phyloP scores from a whole-genome alignment of 2,113 vertebrate genomes.

The Origma solitaria region DNA sequence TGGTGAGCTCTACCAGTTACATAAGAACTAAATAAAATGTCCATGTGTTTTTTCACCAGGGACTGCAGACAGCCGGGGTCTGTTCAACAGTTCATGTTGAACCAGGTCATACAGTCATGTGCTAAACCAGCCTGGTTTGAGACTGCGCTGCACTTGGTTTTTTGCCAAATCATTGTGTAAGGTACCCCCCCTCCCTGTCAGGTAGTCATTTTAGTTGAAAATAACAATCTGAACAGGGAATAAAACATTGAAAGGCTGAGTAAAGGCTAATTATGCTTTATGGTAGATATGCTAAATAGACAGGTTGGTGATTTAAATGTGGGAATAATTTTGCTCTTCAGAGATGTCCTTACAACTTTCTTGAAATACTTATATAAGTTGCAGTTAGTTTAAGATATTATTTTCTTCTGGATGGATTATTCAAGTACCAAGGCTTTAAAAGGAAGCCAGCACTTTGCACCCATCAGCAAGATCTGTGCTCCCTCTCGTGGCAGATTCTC shows the following conservation, averaged over 20 bases:
- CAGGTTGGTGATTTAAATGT: not conserved
- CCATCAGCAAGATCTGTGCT: constrained; percentile 30
- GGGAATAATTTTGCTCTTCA: not conserved
- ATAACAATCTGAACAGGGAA: not conserved
- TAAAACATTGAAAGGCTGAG: not conserved
- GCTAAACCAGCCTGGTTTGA: not conserved
- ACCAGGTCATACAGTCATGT: not conserved
- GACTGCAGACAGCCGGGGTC: not conserved
- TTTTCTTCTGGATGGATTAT: not conserved
- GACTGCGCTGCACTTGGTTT: not conserved
- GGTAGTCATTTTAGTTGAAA: not conserved
- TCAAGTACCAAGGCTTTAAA: not conserved
- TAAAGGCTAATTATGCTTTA: not conserved
- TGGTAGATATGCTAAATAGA: not conserved
- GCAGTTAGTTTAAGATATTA: not conserved
- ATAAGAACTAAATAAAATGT: not conserved
- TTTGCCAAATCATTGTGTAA: not conserved
- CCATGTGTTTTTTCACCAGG: not conserved
- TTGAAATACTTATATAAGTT: not conserved
- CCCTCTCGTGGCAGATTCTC: constrained; percentile 66
- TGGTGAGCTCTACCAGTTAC: not conserved
- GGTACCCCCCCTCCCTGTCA: not conserved
- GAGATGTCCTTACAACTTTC: not conserved
- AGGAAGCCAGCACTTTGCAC: not conserved
- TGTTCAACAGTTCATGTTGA: not conserved